Conservation (phyloP, 2,113 vertebrate species). For the Strix aluco region DNA sequence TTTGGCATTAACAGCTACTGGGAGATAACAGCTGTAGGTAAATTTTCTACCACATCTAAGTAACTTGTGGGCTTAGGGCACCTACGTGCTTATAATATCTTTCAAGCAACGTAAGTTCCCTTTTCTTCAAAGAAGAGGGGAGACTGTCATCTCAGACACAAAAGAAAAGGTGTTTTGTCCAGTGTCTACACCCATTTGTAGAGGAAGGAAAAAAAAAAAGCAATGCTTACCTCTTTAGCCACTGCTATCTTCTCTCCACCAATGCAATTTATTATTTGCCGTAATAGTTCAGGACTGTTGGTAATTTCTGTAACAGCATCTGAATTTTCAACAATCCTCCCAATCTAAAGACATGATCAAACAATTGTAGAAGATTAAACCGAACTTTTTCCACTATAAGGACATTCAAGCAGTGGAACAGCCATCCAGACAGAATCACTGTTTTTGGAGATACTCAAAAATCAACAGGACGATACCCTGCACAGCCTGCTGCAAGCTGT, state of each 20-base stretch:
- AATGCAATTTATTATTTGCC: constrained; percentile 84
- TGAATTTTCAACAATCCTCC: constrained; percentile 83
- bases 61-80: not conserved
- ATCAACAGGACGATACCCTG: accelerated
- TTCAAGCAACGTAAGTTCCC: not conserved
- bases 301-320: constrained; percentile 82
- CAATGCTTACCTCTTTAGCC: constrained; percentile 85
- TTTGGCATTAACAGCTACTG: not conserved
- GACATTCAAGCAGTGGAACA: not conserved
- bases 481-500: not conserved
- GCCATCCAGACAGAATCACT: not conserved
- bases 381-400: not conserved
- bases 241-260: constrained; percentile 88
- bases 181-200: not conserved
- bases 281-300: constrained; percentile 80
- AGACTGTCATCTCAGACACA: not conserved
- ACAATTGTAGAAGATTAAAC: not conserved
- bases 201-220: not conserved
- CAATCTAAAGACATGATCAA: constrained; percentile 74
- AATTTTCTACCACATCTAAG: not conserved
- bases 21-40: not conserved
- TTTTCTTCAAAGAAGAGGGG: not conserved
- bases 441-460: not conserved
- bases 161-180: not conserved
- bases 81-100: not conserved